Evolutionary conservation across 1,140 invertebrate species (phyloP).

Genomic region (Pogonomyrmex barbatus): DNA sequence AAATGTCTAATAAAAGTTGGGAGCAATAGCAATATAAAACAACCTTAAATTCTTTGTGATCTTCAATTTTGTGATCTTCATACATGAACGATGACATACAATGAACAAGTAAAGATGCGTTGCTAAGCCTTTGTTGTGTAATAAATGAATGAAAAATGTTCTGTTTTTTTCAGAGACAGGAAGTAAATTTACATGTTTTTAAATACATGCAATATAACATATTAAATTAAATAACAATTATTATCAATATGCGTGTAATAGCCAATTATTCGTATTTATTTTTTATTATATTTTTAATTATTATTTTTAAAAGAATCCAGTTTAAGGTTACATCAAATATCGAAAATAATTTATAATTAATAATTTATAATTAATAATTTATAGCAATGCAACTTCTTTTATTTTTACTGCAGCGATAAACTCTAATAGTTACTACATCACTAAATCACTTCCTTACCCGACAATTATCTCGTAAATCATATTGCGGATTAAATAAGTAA

Average conservation of each 20-base stretch:
- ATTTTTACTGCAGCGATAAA: neutral
- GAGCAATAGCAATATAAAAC: neutral
- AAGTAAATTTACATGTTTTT: slow-evolving; percentile 4
- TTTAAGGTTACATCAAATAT: neutral
- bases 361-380: no score
- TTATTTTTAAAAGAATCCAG: neutral
- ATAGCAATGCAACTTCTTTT: neutral
- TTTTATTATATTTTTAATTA: neutral
- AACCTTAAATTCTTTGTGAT: neutral
- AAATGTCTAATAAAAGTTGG: neutral
- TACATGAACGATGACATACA: neutral
- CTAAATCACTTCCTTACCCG: neutral
- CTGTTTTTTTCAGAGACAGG: neutral
- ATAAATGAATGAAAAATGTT: neutral
- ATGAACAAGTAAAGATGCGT: neutral
- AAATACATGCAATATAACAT: neutral
- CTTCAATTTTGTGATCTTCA: no score
- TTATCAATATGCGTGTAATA: neutral
- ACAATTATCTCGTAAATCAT: neutral
- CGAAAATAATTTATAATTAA: neutral
- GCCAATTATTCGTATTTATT: neutral
- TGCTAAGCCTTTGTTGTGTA: neutral
- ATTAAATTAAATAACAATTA: neutral
- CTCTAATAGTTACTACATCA: neutral
- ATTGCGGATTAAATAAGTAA: slow-evolving; percentile 1